Conservation (phyloP, 2,113 vertebrate genomes). For the Athene cunicularia region DNA sequence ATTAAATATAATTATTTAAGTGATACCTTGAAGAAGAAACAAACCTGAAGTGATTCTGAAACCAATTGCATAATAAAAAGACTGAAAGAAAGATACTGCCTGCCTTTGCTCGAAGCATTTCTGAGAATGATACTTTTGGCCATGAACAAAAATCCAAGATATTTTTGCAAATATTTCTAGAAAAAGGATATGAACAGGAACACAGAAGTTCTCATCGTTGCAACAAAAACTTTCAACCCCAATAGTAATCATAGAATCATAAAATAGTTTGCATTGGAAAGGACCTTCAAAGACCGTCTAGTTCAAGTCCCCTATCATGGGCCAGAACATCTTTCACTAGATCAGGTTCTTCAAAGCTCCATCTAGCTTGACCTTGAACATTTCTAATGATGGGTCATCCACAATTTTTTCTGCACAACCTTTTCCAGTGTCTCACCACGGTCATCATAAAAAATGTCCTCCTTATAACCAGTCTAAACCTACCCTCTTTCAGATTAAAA, state of each 20-base stretch:
- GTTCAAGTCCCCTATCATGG: too few relatives aligned
- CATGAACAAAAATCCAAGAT: neutral
- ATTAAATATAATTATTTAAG: neutral
- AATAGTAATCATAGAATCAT: neutral
- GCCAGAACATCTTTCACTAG: neutral
- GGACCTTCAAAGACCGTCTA: neutral
- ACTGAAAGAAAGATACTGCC: neutral
- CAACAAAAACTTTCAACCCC: neutral
- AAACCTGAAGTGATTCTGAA: neutral
- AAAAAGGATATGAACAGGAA: neutral
- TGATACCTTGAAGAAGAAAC: neutral
- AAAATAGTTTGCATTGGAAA: neutral
- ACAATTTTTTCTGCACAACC: too few relatives aligned
- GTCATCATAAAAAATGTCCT: too few relatives aligned
- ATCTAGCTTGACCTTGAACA: neutral
- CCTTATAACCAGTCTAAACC: too few relatives aligned
- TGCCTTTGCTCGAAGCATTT: neutral
- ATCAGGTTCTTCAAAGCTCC: neutral
- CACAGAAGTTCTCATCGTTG: neutral
- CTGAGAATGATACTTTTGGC: neutral
- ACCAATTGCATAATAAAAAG: neutral
- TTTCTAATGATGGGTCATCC: too few relatives aligned
- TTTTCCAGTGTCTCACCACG: too few relatives aligned
- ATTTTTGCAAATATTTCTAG: neutral
- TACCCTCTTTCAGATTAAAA: too few relatives aligned